Evolutionary conservation across 2,888 invertebrate genomes (phyloP).

Genomic region (Eucriotettix oculatus): DNA sequence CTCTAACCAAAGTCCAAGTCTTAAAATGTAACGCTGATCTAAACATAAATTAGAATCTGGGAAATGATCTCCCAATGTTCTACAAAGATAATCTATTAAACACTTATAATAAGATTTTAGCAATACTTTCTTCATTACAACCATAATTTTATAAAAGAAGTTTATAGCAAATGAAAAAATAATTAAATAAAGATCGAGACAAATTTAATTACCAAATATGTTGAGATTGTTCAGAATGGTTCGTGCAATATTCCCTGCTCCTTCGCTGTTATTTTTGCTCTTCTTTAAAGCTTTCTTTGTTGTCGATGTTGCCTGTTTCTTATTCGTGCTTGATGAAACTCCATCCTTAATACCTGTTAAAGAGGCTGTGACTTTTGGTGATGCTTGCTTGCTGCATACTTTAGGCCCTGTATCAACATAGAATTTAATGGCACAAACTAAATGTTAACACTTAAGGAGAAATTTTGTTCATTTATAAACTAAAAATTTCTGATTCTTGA

Average conservation of each 20-base stretch:
- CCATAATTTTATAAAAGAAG: not conserved
- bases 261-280: conserved; percentile 25
- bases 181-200: not conserved
- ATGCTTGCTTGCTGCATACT: not conserved
- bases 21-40: too few species aligned
- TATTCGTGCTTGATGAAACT: not conserved
- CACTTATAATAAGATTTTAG: too few species aligned
- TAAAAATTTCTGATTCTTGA: not conserved
- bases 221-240: conserved; percentile 69
- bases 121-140: too few species aligned
- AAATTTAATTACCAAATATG: conserved; percentile 48
- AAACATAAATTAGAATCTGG: too few species aligned
- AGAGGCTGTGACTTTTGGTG: not conserved
- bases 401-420: not conserved
- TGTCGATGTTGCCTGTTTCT: conserved; percentile 5
- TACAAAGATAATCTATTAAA: too few species aligned
- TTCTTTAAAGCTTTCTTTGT: conserved; percentile 13
- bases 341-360: not conserved
- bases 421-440: not conserved
- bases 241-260: conserved; percentile 48
- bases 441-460: not conserved
- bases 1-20: too few species aligned
- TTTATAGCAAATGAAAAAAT: not conserved
- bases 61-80: too few species aligned
- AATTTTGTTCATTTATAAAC: not conserved